These are phyloP conservation scores for Cyprinodon diabolis DNA, from an alignment of 2,797 vertebrate species.

Conservation along the genomic window DNA sequence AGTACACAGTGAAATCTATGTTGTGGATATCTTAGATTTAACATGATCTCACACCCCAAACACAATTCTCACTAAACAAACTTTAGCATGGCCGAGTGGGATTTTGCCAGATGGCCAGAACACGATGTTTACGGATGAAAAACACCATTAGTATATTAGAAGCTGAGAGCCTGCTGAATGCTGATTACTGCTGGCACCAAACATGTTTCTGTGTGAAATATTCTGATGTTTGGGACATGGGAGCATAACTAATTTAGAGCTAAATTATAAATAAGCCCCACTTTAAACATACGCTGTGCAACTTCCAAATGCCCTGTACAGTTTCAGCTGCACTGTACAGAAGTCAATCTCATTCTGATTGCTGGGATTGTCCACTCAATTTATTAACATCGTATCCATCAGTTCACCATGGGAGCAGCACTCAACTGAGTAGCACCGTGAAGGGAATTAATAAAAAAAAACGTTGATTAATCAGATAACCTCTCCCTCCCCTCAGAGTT, in stretches of 20 bases:
- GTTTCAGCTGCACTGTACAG: constrained; percentile 15
- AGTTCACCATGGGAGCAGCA: constrained; percentile 36
- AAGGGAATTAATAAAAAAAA: constrained; percentile 46
- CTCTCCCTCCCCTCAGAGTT: constrained; percentile 6
- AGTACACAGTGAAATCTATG: neutral
- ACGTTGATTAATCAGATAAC: constrained; percentile 52
- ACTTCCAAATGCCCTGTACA: neutral
- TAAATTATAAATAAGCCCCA: constrained; percentile 51
- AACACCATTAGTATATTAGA: constrained; percentile 65
- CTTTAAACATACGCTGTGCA: constrained; percentile 31
- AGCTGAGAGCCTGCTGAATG: constrained; percentile 56
- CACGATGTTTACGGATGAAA: constrained; percentile 61
- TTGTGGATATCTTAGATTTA: neutral
- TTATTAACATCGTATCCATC: constrained; percentile 30
- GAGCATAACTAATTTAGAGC: constrained; percentile 32
- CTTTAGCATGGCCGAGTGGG: constrained; percentile 49
- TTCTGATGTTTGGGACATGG: constrained; percentile 35
- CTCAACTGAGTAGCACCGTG: constrained; percentile 54
- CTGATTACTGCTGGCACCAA: constrained; percentile 45
- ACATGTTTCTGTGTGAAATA: constrained; percentile 48
- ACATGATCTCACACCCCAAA: constrained; percentile 29
- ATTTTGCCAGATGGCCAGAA: constrained; percentile 59
- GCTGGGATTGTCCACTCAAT: constrained; percentile 33
- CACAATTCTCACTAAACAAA: constrained; percentile 43
- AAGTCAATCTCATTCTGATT: constrained; percentile 2